Evolutionary conservation across 2,113 vertebrate genomes (phyloP), one percentile per base, ranked within the genome.

Genomic region (Peromyscus maniculatus): DNA sequence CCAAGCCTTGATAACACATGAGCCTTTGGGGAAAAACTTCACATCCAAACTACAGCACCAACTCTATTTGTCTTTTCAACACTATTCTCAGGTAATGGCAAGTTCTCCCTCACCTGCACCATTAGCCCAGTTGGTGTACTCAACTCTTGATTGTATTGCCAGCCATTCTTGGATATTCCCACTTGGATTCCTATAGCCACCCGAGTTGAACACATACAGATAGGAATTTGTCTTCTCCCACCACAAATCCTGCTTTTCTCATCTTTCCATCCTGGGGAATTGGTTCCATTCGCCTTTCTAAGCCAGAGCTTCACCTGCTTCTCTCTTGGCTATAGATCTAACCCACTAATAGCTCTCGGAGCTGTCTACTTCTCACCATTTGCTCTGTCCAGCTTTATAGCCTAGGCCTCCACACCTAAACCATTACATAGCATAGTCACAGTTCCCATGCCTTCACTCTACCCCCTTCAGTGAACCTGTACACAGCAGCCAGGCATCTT

Each of bases 291-390:
- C 24, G 31, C 15, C 11, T 46, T 64, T 43, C n/a, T 4, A 86
- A 86, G 82, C 59, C 59, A 66, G 59, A 64, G 59, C n/a, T 31
- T 86, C 13, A 21, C 19, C 26, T 46, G 83, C 83, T 86, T 86
- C 39, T 10, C 16, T 26, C 26, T 46, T 66, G n/a, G 39, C 59
- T 46, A 10, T 66, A 46, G 62, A 43, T 43, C 7, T 5, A 59
- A 66, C 26, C 24, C 7, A 46, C 26, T 3, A 0, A 17, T 66
- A 0, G 4, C 13, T 17, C 59, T 64, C n/a, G 31, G n/a, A 5
- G 64, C 82, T 84, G 83, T 66, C 36, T 66, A 9, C 15, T 24
- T 43, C 59, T 84, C 4, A 46, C 39, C 16, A 6, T 66, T 66
- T 66, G 26, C 83, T 66, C 59, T 46, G 24, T 31, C 2, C 59